Percentiles rank a stretch among this genome's conserved stretches.
phyloP scores from a whole-genome alignment of 1,140 invertebrate genomes.

The Fopius arisanus region DNA sequence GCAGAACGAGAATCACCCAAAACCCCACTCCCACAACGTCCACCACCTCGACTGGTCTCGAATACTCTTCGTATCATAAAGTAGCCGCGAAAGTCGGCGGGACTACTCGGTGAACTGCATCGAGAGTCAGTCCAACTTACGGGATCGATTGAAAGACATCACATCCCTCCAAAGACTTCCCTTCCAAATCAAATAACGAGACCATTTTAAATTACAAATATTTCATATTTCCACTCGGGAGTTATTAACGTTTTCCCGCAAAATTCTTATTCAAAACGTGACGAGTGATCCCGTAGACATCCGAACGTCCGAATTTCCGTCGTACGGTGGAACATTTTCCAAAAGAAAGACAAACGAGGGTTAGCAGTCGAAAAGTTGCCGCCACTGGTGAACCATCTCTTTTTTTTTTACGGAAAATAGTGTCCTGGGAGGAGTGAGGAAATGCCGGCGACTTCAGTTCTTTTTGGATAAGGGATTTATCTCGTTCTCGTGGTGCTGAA shows the following conservation, averaged over 20 bases:
- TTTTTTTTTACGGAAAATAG: not conserved
- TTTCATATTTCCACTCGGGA: no score
- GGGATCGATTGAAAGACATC: not conserved
- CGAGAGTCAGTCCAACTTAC: not conserved
- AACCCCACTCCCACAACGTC: not conserved
- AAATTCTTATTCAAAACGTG: not conserved
- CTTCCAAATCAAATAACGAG: no score
- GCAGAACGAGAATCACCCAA: constrained; percentile 6
- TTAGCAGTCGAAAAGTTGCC: not conserved
- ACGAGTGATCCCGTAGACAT: not conserved
- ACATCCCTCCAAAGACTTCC: not conserved
- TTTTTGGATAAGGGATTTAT: not conserved
- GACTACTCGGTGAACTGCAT: not conserved
- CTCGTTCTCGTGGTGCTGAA: not conserved
- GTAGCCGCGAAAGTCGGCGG: not conserved
- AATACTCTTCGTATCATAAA: not conserved
- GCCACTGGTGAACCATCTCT: not conserved
- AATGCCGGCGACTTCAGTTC: not conserved
- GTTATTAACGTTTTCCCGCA: not conserved
- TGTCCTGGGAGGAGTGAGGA: not conserved
- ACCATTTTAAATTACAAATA: no score
- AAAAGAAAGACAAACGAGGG: not conserved
- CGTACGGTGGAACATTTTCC: not conserved
- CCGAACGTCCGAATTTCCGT: not conserved
- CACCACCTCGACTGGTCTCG: not conserved